phyloP scores from a whole-genome alignment of 1,140 invertebrate species.

The Rhyacophila brunnea region DNA sequence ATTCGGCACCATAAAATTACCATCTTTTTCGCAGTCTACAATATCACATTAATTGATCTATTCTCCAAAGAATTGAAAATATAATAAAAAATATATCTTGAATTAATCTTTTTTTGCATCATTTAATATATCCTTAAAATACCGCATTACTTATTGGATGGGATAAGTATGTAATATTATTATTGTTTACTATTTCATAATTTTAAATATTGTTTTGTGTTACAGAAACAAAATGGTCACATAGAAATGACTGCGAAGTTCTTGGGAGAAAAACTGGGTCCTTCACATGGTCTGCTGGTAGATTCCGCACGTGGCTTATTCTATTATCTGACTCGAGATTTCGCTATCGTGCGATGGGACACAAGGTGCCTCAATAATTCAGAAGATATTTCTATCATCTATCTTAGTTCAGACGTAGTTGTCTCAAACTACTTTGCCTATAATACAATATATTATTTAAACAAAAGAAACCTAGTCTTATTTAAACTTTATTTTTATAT shows the following conservation, averaged over 20 bases:
- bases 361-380: too few species aligned
- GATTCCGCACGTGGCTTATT: conserved; percentile 38
- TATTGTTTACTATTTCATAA: neutral
- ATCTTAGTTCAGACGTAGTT: too few species aligned
- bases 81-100: neutral
- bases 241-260: conserved; percentile 11
- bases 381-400: too few species aligned
- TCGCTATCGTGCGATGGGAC: conserved; percentile 42
- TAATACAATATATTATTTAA: too few species aligned
- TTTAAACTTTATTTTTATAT: too few species aligned
- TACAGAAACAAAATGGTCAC: conserved; percentile 1
- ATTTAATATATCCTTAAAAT: neutral
- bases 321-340: conserved; percentile 43
- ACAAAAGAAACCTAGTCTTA: too few species aligned
- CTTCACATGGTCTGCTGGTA: conserved; percentile 37
- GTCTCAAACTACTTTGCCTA: too few species aligned
- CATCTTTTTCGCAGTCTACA: too few species aligned
- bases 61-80: too few species aligned
- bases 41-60: too few species aligned
- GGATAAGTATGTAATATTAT: neutral
- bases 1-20: too few species aligned
- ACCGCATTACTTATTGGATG: neutral
- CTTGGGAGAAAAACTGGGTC: conserved; percentile 41
- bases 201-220: neutral
- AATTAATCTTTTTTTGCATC: neutral